These are phyloP conservation scores for Tetranychus truncatus DNA, from an alignment of 2,888 invertebrate species.

Conservation along the genomic window DNA sequence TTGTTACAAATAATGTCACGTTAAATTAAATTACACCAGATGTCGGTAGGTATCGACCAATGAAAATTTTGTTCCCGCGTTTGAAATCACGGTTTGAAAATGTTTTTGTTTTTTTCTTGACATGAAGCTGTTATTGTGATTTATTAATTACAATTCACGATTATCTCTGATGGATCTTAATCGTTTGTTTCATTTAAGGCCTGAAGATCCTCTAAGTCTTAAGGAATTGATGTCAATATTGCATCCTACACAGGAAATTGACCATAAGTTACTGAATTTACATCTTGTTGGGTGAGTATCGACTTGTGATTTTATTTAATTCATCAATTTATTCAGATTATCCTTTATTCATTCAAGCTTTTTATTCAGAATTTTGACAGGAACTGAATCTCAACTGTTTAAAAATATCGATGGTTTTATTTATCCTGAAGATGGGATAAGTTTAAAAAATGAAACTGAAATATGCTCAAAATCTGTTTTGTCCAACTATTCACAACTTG, in stretches of 20 bases:
- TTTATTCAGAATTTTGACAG: neutral
- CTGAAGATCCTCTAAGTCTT: neutral
- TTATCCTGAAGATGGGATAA: neutral
- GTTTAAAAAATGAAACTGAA: slow-evolving; percentile 3
- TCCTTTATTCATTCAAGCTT: neutral
- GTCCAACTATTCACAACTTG: neutral
- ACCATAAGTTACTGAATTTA: neutral
- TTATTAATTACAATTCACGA: neutral
- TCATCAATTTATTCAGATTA: neutral
- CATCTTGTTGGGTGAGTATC: neutral
- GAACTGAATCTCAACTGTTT: neutral
- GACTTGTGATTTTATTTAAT: neutral
- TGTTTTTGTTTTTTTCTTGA: neutral
- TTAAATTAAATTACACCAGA: too few relatives aligned
- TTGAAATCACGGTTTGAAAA: too few relatives aligned
- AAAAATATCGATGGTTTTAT: neutral
- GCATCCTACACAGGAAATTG: neutral
- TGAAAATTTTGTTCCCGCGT: too few relatives aligned
- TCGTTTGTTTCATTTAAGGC: neutral
- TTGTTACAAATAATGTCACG: too few relatives aligned
- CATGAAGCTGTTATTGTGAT: neutral
- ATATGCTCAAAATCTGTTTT: neutral
- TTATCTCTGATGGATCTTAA: neutral
- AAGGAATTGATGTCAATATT: neutral
- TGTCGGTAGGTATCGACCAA: too few relatives aligned